Evolutionary conservation across 2,113 vertebrate genomes (phyloP).

Genomic region (Oenanthe oenanthe): DNA sequence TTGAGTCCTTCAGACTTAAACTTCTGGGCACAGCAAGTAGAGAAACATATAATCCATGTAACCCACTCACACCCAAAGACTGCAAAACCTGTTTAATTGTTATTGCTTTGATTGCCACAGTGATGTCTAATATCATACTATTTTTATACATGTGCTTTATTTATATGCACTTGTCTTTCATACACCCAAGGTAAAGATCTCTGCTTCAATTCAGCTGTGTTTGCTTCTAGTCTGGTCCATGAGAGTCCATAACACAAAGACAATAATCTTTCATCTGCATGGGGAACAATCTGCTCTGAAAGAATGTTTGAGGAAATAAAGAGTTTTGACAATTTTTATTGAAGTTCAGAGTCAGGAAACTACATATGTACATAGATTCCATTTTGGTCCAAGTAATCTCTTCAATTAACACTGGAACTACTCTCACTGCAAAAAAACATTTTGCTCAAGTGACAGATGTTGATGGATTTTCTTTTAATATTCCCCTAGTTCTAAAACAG

Average conservation of each 20-base stretch:
- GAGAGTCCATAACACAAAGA: neutral
- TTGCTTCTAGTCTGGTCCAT: neutral
- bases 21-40: neutral
- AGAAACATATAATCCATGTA: neutral
- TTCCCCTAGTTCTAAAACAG: neutral
- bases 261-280: neutral
- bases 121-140: rapidly evolving
- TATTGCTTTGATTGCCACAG: neutral
- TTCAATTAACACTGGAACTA: neutral
- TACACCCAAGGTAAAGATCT: neutral
- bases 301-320: neutral
- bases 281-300: neutral
- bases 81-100: neutral
- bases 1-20: neutral
- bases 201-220: neutral
- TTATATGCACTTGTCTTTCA: neutral
- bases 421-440: neutral
- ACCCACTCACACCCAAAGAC: neutral
- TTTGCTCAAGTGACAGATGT: neutral
- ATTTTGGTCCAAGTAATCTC: neutral
- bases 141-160: neutral
- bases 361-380: neutral
- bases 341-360: neutral
- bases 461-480: neutral
- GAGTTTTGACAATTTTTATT: neutral